phyloP scores from a whole-genome alignment of 1,140 invertebrate genomes.

The Brachystomella parvula region DNA sequence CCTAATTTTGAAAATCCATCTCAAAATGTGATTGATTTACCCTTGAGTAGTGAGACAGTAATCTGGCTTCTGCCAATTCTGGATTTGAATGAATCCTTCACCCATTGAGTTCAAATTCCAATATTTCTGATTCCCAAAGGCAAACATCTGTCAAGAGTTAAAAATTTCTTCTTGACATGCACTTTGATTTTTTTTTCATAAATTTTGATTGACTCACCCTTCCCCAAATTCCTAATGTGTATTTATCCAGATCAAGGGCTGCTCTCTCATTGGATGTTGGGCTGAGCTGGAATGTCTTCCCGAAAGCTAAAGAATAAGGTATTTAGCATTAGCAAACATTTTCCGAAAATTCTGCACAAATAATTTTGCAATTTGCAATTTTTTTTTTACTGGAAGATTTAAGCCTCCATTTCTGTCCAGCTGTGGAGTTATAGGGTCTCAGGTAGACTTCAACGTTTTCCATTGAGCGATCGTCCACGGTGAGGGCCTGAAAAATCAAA shows the following conservation, averaged over 20 bases:
- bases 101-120: conserved; percentile 4
- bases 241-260: conserved; percentile 5
- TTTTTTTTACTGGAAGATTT: background rate
- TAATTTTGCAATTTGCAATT: background rate
- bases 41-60: conserved; percentile 2
- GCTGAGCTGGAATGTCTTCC: background rate
- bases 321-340: background rate
- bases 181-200: background rate
- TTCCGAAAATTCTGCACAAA: background rate
- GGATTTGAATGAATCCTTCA: background rate
- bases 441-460: background rate
- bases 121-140: background rate
- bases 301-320: background rate
- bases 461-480: background rate
- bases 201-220: conserved; percentile 1
- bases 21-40: background rate
- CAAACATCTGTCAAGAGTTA: background rate
- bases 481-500: conserved; percentile 1
- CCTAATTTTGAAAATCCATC: background rate
- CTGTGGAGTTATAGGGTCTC: background rate
- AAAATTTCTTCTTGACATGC: background rate
- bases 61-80: background rate
- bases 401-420: conserved; percentile 6
- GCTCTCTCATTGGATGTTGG: conserved; percentile 8
- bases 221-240: conserved; percentile 7